A percentile compares a stretch with the other conserved stretches of the same genome.
phyloP scores from a whole-genome alignment of 2,113 vertebrate genomes.

The Rhynchomys soricoides region DNA sequence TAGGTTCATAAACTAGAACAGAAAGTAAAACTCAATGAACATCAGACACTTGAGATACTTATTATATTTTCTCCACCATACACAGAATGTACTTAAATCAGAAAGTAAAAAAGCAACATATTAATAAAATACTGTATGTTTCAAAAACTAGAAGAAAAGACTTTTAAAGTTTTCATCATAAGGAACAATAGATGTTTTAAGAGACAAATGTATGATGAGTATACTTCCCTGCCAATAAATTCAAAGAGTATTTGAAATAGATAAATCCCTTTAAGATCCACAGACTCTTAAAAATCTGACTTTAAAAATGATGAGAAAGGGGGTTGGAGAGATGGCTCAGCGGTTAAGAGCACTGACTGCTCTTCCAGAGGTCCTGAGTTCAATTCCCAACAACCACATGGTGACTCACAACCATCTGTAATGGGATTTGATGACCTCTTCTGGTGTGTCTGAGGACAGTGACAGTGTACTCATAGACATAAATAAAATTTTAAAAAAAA shows the following conservation, averaged over 20 bases:
- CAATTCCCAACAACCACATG: too few relatives aligned
- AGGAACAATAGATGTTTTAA: background rate
- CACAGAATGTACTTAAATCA: background rate
- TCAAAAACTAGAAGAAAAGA: background rate
- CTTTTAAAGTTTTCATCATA: background rate
- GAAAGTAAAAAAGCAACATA: background rate
- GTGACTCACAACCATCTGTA: too few relatives aligned
- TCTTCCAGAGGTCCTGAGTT: too few relatives aligned
- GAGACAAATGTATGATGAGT: background rate
- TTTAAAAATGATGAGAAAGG: constrained; percentile 15
- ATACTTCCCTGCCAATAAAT: background rate
- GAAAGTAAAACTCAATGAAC: background rate
- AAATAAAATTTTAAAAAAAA: too few relatives aligned
- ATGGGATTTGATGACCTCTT: too few relatives aligned
- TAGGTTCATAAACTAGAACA: background rate
- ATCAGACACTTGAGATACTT: background rate
- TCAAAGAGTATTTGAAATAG: background rate
- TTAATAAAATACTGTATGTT: background rate
- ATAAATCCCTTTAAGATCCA: background rate
- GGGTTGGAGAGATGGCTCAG: too few relatives aligned
- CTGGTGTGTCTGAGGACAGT: too few relatives aligned
- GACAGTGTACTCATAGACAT: too few relatives aligned
- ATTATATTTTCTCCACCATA: background rate
- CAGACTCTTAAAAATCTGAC: background rate
- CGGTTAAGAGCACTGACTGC: too few relatives aligned